A percentile compares a stretch with the other conserved stretches of the same genome.
phyloP scores from a whole-genome alignment of 2,888 invertebrate genomes.

The Dyspetes luteomarginatus region DNA sequence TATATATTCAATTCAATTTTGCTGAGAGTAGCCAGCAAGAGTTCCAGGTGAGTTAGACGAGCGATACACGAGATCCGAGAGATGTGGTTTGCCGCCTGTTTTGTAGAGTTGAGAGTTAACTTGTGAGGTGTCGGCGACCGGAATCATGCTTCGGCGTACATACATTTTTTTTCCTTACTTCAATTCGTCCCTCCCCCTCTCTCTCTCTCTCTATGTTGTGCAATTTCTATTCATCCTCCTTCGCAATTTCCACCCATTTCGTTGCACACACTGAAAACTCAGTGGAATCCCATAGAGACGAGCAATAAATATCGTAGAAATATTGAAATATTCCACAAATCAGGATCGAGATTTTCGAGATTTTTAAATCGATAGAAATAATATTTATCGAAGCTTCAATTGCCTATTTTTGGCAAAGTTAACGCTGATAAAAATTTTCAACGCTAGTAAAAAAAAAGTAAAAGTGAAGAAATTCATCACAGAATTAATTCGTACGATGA shows the following conservation, averaged over 20 bases:
- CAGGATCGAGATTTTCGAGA: not conserved
- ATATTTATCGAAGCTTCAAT: not conserved
- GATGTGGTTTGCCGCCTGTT: constrained; percentile 17
- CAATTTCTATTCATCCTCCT: constrained; percentile 34
- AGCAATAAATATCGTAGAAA: constrained; percentile 1
- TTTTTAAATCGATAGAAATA: not conserved
- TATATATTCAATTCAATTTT: not conserved
- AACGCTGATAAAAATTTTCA: too few species aligned
- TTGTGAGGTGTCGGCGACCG: constrained; percentile 69
- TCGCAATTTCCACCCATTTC: constrained; percentile 44
- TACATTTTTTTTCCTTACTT: constrained; percentile 73
- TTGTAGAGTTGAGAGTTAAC: constrained; percentile 50
- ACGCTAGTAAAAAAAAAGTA: too few species aligned
- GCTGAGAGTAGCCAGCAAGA: constrained; percentile 9
- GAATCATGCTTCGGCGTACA: constrained; percentile 79
- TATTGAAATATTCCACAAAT: not conserved
- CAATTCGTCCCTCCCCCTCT: constrained; percentile 57
- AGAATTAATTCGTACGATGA: not conserved
- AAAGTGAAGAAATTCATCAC: too few species aligned
- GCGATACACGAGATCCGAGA: constrained; percentile 38
- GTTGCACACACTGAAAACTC: constrained; percentile 16
- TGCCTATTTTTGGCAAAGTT: not conserved
- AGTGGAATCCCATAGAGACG: constrained; percentile 3
- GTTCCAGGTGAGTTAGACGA: constrained; percentile 11
- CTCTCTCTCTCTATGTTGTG: constrained; percentile 12